A percentile compares a stretch with the other conserved stretches of the same genome.
Evolutionary conservation across 2,797 vertebrate genomes (phyloP).

Genomic region (Poecilia gillii): DNA sequence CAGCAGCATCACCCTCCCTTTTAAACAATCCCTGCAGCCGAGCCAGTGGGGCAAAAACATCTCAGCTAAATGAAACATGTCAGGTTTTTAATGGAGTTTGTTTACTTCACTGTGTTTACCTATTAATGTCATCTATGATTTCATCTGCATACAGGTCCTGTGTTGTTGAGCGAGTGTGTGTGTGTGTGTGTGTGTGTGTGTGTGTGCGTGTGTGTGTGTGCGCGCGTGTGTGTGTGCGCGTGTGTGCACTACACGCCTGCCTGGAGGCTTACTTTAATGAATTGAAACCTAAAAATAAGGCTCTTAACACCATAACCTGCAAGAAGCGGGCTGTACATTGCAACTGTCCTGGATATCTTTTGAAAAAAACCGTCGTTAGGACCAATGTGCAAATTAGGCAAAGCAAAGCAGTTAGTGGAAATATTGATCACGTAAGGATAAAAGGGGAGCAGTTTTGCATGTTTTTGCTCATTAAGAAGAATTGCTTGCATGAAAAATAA

Average conservation of each 20-base stretch:
- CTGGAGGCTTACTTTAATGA: conserved; percentile 37
- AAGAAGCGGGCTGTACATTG: conserved; percentile 23
- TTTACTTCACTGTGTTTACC: conserved; percentile 63
- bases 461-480: conserved; percentile 63
- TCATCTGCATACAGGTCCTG: conserved; percentile 52
- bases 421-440: conserved; percentile 57
- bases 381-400: conserved; percentile 30
- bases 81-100: conserved; percentile 68
- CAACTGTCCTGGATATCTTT: not conserved
- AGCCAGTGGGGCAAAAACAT: conserved; percentile 35
- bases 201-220: conserved; percentile 30
- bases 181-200: conserved; percentile 24
- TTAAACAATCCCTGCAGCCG: conserved; percentile 34
- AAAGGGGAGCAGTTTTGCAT: conserved; percentile 42
- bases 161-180: not conserved
- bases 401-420: conserved; percentile 55
- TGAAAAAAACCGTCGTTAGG: not conserved
- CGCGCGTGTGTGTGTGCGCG: conserved; percentile 4
- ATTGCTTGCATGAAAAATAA: conserved; percentile 57
- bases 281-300: conserved; percentile 26
- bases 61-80: conserved; percentile 64
- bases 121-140: conserved; percentile 58
- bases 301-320: conserved; percentile 18
- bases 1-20: conserved; percentile 12
- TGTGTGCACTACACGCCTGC: not conserved